These are phyloP conservation scores for Bombyx mandarina DNA, from an alignment of 1,140 invertebrate species.

Conservation along the genomic window DNA sequence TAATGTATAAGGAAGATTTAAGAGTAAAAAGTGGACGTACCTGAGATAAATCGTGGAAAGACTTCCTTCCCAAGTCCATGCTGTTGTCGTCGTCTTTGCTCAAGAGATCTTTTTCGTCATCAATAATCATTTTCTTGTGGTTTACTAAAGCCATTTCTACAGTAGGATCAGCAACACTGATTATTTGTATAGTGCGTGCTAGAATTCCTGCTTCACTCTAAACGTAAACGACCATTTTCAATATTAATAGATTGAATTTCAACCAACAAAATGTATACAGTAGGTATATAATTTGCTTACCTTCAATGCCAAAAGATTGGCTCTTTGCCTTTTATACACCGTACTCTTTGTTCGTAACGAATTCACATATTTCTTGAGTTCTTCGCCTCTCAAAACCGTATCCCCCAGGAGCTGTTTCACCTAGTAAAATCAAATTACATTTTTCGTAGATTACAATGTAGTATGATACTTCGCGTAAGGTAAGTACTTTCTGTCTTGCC, in stretches of 20 bases:
- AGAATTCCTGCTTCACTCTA: conserved; percentile 64
- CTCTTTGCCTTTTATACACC: conserved; percentile 83
- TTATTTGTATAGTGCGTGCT: conserved; percentile 56
- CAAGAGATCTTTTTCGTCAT: conserved; percentile 41
- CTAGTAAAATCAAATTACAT: conserved; percentile 19
- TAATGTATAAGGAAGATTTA: too few relatives aligned
- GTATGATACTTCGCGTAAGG: too few relatives aligned
- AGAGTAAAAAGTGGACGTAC: conserved; percentile 16
- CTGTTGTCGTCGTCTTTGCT: conserved; percentile 42
- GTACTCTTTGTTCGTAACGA: conserved; percentile 83
- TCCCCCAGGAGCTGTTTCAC: conserved; percentile 63
- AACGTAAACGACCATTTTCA: conserved; percentile 1
- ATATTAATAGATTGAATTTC: conserved; percentile 2
- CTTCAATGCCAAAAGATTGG: conserved; percentile 79
- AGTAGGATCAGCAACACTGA: conserved; percentile 57
- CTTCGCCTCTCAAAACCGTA: conserved; percentile 81
- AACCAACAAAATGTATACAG: neutral
- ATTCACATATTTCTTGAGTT: conserved; percentile 87
- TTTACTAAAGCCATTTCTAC: conserved; percentile 66
- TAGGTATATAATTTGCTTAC: conserved; percentile 48
- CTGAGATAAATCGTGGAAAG: conserved; percentile 66
- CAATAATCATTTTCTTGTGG: conserved; percentile 65
- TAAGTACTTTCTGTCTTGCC: too few relatives aligned
- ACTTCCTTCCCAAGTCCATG: conserved; percentile 50
- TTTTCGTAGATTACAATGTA: too few relatives aligned